Evolutionary conservation across 2,113 vertebrate genomes (phyloP).

Genomic region (Caretta caretta): DNA sequence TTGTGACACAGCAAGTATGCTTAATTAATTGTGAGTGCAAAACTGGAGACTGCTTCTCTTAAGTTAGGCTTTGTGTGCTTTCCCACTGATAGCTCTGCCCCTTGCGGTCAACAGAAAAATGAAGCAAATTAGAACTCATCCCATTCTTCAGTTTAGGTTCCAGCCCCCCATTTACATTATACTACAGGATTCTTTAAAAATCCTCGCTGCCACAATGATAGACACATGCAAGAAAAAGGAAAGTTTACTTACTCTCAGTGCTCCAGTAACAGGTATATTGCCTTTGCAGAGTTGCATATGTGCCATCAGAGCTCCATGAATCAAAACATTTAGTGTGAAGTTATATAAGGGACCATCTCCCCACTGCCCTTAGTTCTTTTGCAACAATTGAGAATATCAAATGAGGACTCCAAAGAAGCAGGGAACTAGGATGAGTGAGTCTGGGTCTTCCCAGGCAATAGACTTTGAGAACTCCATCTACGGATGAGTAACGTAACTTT

Average conservation of each 20-base stretch:
- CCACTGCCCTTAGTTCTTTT: background rate
- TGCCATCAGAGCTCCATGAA: too few species aligned
- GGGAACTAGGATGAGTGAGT: background rate
- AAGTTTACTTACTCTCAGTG: too few species aligned
- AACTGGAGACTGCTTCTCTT: background rate
- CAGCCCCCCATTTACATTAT: background rate
- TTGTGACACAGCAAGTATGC: background rate
- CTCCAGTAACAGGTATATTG: background rate
- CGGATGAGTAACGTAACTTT: background rate
- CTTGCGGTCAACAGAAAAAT: background rate
- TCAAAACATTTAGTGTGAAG: background rate
- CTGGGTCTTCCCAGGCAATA: background rate
- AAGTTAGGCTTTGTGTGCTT: background rate
- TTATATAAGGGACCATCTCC: background rate
- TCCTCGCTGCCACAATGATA: background rate
- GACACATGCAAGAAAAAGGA: background rate
- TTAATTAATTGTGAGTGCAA: background rate
- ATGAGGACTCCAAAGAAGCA: background rate
- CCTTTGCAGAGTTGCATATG: background rate
- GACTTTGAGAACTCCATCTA: background rate
- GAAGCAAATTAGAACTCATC: background rate
- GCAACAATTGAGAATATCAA: background rate
- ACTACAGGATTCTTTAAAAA: background rate
- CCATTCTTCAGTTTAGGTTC: background rate
- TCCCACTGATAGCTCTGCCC: background rate